Conservation (phyloP, 2,888 invertebrate species). For the Corbicula japonica region DNA sequence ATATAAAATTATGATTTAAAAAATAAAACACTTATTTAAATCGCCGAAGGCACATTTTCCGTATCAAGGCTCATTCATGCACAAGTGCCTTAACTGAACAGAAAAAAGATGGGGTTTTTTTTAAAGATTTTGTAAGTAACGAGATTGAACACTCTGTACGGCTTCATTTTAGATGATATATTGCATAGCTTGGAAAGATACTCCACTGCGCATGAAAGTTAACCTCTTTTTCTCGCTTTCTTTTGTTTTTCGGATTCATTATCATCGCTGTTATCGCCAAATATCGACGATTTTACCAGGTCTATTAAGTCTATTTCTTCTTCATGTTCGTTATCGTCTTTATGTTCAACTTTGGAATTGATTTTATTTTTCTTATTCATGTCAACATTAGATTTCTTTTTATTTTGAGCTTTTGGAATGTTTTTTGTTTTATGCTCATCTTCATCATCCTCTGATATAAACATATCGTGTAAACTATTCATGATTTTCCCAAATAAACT, state of each 20-base stretch:
- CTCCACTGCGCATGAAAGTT: background rate
- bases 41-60: too few relatives aligned
- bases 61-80: too few relatives aligned
- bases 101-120: too few relatives aligned
- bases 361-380: slow-evolving; percentile 36
- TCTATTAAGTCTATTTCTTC: slow-evolving; percentile 73
- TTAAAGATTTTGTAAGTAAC: too few relatives aligned
- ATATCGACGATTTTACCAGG: slow-evolving; percentile 70
- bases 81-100: too few relatives aligned
- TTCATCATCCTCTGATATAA: slow-evolving; percentile 64
- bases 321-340: slow-evolving; percentile 67
- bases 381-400: slow-evolving; percentile 32
- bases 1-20: too few relatives aligned
- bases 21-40: too few relatives aligned
- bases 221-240: slow-evolving; percentile 29
- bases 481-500: slow-evolving; percentile 71
- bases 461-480: slow-evolving; percentile 71
- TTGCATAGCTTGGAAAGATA: too few relatives aligned
- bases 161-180: too few relatives aligned
- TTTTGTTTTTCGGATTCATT: slow-evolving; percentile 25
- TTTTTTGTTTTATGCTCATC: slow-evolving; percentile 58
- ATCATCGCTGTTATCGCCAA: slow-evolving; percentile 54
- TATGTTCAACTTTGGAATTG: slow-evolving; percentile 36
- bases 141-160: too few relatives aligned
- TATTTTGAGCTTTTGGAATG: slow-evolving; percentile 61